phyloP scores from a whole-genome alignment of 2,113 vertebrate genomes.

The Zingel zingel region DNA sequence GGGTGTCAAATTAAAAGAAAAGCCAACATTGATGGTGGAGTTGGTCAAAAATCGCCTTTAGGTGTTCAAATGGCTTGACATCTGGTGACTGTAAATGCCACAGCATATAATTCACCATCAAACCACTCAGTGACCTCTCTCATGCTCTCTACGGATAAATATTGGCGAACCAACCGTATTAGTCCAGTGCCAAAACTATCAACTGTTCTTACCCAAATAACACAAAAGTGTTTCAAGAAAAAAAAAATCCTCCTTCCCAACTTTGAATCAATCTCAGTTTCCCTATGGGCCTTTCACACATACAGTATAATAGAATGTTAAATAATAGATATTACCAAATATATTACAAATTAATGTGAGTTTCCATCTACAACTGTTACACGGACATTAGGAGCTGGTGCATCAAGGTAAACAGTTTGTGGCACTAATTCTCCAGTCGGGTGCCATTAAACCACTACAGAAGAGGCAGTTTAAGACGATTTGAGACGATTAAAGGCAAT shows the following conservation, averaged over 20 bases:
- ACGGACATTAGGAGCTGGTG: background rate
- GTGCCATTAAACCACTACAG: background rate
- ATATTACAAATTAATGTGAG: background rate
- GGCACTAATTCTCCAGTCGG: background rate
- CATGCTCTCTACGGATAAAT: background rate
- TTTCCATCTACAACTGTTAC: background rate
- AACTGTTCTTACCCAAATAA: background rate
- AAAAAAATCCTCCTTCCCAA: background rate
- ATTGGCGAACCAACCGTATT: background rate
- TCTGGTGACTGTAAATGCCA: background rate
- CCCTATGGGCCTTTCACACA: background rate
- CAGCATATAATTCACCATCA: background rate
- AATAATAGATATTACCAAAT: background rate
- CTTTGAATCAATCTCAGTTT: slow-evolving; percentile 3
- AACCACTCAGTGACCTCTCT: background rate
- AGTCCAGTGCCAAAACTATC: background rate
- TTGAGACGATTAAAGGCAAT: background rate
- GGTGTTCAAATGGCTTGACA: background rate
- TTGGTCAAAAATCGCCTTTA: background rate
- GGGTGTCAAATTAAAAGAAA: background rate
- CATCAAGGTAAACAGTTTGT: background rate
- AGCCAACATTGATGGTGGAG: background rate
- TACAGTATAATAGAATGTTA: background rate
- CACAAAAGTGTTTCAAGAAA: background rate
- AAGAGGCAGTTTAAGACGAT: background rate